Evolutionary conservation across 2,888 invertebrate species (phyloP), one percentile per base, ranked within the genome.

Genomic region (Tenthredo livida): DNA sequence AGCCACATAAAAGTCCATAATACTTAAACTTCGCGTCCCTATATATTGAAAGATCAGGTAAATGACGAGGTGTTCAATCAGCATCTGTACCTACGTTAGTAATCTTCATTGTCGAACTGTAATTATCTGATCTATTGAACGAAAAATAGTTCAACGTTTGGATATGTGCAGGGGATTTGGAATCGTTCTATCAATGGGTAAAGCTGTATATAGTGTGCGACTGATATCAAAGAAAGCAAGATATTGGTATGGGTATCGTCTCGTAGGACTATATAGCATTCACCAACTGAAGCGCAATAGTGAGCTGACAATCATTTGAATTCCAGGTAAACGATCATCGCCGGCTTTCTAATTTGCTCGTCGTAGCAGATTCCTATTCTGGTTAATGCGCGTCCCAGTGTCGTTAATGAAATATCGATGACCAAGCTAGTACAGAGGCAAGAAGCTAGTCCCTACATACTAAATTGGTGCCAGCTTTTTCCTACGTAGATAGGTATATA

Each of bases 251-350:
- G 7, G n/a, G n/a, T 54, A 54, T 54, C 54, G 54, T 67, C 25
- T 33, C 67, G 29, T 67, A 67, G 33, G n/a, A n/a, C n/a, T n/a
- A n/a, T 17, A 67, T 29, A 33, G 33, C 17, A 33, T 67, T 33
- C 33, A 33, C 33, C 29, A 33, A 33, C 21, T 25, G 12, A 15
- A 33, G 67, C 33, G 67, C 12, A 67, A 67, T 67, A 17, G 6
- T 15, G 67, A 67, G 67, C 33, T 33, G 67, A 67, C 67, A 67
- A 67, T 67, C 67, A 67, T 67, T 67, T 67, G 67, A 67, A 67
- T 67, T 67, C 67, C 67, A 67, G 33, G 67, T 67, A 67, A 67
- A 67, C 67, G 67, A 67, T 67, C 67, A 67, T 33, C 67, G 67
- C 29, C 3, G 67, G 67, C 67, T 67, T 67, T 67, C 67, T 67